Evolutionary conservation across 2,113 vertebrate species (phyloP).

Genomic region (Mobula hypostoma): DNA sequence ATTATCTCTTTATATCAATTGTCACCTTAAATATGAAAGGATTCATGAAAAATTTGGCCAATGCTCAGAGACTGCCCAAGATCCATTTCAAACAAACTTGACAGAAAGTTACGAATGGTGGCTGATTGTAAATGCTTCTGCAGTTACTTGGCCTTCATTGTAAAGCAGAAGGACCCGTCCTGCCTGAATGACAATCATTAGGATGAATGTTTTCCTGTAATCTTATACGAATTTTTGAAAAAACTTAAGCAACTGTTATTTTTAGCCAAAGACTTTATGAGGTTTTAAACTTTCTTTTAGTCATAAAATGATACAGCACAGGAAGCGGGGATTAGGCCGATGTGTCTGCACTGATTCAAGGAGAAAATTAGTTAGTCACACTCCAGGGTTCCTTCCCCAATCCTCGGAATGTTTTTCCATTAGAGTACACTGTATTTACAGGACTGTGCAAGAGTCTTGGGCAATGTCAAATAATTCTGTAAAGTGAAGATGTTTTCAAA

Average conservation of each 20-base stretch:
- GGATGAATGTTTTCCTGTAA: neutral
- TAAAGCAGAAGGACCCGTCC: neutral
- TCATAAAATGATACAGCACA: neutral
- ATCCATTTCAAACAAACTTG: neutral
- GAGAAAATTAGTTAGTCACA: too few relatives aligned
- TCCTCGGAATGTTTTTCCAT: too few relatives aligned
- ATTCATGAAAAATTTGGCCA: neutral
- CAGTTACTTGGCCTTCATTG: neutral
- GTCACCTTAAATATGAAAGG: slow-evolving; percentile 4
- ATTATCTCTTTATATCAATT: neutral
- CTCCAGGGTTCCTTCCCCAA: too few relatives aligned
- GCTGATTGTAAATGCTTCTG: neutral
- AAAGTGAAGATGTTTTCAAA: too few relatives aligned
- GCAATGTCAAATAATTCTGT: too few relatives aligned
- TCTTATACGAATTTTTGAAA: neutral
- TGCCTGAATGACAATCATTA: neutral
- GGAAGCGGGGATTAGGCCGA: too few relatives aligned
- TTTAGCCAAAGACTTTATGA: neutral
- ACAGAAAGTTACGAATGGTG: slow-evolving; percentile 1
- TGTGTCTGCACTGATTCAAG: too few relatives aligned
- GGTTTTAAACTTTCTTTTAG: neutral
- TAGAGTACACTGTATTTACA: too few relatives aligned
- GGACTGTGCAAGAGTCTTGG: too few relatives aligned
- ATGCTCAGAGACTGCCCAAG: neutral
- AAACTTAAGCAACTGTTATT: neutral